phyloP scores from a whole-genome alignment of 1,140 invertebrate genomes.

The Asbolus verrucosus region DNA sequence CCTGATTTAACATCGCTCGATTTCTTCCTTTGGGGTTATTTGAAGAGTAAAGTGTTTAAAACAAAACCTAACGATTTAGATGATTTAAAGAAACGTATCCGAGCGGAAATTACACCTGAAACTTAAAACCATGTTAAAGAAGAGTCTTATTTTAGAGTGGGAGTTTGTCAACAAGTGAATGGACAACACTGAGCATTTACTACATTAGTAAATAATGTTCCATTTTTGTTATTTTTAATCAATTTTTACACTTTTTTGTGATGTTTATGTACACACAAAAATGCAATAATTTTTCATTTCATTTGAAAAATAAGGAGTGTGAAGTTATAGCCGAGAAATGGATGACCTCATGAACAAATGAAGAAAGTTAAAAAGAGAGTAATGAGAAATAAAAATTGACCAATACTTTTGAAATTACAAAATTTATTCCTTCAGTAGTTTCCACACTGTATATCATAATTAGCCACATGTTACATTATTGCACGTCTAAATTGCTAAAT shows the following conservation, averaged over 20 bases:
- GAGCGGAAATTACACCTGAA: slow-evolving; percentile 7
- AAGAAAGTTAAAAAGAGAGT: too few relatives aligned
- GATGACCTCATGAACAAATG: too few relatives aligned
- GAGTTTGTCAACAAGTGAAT: slow-evolving; percentile 7
- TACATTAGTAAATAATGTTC: neutral
- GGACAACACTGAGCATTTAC: neutral
- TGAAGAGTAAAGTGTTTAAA: slow-evolving; percentile 60
- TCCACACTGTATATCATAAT: too few relatives aligned
- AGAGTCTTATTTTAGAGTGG: slow-evolving; percentile 7
- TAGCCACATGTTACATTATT: slow-evolving; percentile 5
- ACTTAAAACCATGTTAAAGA: slow-evolving; percentile 4
- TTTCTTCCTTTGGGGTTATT: slow-evolving; percentile 64
- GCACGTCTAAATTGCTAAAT: slow-evolving; percentile 24
- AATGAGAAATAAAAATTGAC: too few relatives aligned
- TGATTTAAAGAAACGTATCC: neutral
- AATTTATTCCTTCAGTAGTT: too few relatives aligned
- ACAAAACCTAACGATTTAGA: neutral
- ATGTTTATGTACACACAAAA: slow-evolving; percentile 6
- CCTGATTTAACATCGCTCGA: slow-evolving; percentile 64
- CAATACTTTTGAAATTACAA: too few relatives aligned
- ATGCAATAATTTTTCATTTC: too few relatives aligned
- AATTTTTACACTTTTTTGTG: slow-evolving; percentile 3
- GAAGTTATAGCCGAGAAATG: too few relatives aligned
- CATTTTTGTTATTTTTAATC: neutral
- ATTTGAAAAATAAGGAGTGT: too few relatives aligned